Evolutionary conservation across 2,113 vertebrate genomes (phyloP).

Genomic region (Vombatus ursinus): DNA sequence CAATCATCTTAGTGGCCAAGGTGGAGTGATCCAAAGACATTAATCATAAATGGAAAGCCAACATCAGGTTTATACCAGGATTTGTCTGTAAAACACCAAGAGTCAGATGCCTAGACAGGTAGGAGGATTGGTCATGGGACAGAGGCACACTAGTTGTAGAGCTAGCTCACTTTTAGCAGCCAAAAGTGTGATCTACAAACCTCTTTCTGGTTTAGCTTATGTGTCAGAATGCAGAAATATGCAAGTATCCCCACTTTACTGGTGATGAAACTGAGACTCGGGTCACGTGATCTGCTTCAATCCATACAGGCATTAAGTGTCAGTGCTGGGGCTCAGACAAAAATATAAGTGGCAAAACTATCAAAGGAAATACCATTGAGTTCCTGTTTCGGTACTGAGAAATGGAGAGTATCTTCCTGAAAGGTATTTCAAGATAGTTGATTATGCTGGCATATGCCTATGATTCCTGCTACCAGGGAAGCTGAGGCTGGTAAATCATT

Average conservation of each 20-base stretch:
- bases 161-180: not conserved
- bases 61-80: not conserved
- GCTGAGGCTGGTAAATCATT: too few species aligned
- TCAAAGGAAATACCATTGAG: not conserved
- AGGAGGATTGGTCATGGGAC: not conserved
- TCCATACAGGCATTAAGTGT: too few species aligned
- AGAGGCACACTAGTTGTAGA: not conserved
- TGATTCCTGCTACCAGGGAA: too few species aligned
- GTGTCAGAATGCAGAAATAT: not conserved
- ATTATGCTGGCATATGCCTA: too few species aligned
- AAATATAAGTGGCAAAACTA: slow-evolving; percentile 2
- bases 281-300: too few species aligned
- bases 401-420: not conserved
- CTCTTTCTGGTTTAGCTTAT: not conserved
- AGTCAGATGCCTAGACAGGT: not conserved
- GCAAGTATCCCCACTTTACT: not conserved
- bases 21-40: not conserved
- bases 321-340: not conserved
- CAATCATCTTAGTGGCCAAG: not conserved
- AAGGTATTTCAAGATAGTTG: not conserved
- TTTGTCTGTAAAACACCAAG: not conserved
- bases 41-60: not conserved
- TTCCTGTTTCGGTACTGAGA: not conserved
- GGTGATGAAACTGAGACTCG: not conserved
- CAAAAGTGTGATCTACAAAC: not conserved